Conservation (phyloP, 2,888 invertebrate genomes). For the Pheosia tremula region DNA sequence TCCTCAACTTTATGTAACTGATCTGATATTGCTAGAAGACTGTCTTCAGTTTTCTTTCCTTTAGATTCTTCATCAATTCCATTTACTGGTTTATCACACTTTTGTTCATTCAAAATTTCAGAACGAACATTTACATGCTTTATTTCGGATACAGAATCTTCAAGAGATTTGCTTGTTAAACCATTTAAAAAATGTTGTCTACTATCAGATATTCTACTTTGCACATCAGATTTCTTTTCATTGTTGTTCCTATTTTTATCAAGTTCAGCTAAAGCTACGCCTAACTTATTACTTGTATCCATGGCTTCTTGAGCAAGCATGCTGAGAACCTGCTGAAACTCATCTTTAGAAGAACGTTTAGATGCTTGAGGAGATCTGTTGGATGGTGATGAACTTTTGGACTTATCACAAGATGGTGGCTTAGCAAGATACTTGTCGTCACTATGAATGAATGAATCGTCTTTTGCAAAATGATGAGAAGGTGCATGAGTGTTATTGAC, state of each 20-base stretch:
- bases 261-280: constrained; percentile 87
- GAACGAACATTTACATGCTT: constrained; percentile 58
- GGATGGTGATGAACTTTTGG: constrained; percentile 83
- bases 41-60: constrained; percentile 79
- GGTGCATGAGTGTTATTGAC: constrained; percentile 77
- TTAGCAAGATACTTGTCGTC: constrained; percentile 79
- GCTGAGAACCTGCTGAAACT: constrained; percentile 89
- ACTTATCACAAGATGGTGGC: constrained; percentile 80
- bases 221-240: constrained; percentile 71
- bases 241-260: constrained; percentile 75
- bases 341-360: constrained; percentile 76
- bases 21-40: constrained; percentile 77
- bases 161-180: constrained; percentile 63
- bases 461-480: constrained; percentile 79
- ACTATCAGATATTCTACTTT: constrained; percentile 79
- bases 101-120: constrained; percentile 47
- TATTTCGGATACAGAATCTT: constrained; percentile 53
- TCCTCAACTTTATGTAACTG: constrained; percentile 79
- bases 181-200: constrained; percentile 77
- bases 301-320: constrained; percentile 90
- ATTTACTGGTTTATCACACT: constrained; percentile 29
- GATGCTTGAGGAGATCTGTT: constrained; percentile 82
- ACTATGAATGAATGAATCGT: constrained; percentile 80
- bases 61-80: constrained; percentile 48
- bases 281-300: constrained; percentile 88